A percentile compares a stretch with the other conserved stretches of the same genome.
These are phyloP conservation scores for Flexamia atlantica DNA, from an alignment of 2,888 invertebrate species.

Conservation along the genomic window DNA sequence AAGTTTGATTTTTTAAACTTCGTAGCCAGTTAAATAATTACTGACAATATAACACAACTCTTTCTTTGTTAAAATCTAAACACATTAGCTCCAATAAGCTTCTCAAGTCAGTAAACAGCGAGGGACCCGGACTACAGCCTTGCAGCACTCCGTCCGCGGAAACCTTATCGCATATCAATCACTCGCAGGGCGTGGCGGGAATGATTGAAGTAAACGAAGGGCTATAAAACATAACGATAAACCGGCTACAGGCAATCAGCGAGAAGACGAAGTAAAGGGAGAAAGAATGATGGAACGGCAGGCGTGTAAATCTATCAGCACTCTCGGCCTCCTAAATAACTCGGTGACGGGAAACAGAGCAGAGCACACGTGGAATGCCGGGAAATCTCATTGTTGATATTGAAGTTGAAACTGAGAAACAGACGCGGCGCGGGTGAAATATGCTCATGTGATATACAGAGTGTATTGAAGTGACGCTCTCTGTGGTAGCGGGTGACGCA, in stretches of 20 bases:
- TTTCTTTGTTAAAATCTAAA: too few species aligned
- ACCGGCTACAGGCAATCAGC: slow-evolving; percentile 61
- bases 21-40: too few species aligned
- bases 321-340: slow-evolving; percentile 27
- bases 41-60: too few species aligned
- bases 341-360: slow-evolving; percentile 23
- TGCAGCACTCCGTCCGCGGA: not conserved
- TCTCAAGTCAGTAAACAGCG: too few species aligned
- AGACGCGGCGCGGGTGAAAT: slow-evolving; percentile 7
- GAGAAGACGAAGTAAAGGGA: slow-evolving; percentile 52
- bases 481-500: not conserved
- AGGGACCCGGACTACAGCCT: not conserved
- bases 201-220: slow-evolving; percentile 45
- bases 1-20: too few species aligned
- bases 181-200: slow-evolving; percentile 7
- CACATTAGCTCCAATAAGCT: too few species aligned
- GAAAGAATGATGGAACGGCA: slow-evolving; percentile 55
- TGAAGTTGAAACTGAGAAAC: slow-evolving; percentile 34
- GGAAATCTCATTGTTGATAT: slow-evolving; percentile 34
- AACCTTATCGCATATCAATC: slow-evolving; percentile 20
- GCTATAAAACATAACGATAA: slow-evolving; percentile 57
- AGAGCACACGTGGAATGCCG: slow-evolving; percentile 22
- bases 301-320: slow-evolving; percentile 23
- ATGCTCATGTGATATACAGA: slow-evolving; percentile 14
- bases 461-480: slow-evolving; percentile 12